Percentiles rank a stretch among this genome's conserved stretches.
phyloP scores from a whole-genome alignment of 1,140 invertebrate genomes.

The Limonius californicus region DNA sequence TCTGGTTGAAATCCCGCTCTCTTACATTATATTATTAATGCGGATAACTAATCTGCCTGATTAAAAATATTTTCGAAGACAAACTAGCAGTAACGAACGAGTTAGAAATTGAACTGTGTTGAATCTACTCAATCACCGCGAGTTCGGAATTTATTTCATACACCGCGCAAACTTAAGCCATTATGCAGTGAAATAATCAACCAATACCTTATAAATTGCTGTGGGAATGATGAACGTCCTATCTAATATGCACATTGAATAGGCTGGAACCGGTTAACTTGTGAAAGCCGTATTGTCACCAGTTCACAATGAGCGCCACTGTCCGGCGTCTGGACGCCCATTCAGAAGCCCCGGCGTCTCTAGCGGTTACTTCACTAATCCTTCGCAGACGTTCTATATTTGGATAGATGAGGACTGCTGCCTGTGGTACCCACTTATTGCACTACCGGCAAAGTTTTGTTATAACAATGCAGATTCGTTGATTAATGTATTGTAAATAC shows the following conservation, averaged over 20 bases:
- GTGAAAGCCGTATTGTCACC: constrained; percentile 11
- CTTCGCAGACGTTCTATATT: not conserved
- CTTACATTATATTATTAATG: too few relatives aligned
- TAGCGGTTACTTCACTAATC: not conserved
- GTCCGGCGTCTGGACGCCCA: constrained; percentile 4
- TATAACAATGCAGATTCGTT: too few relatives aligned
- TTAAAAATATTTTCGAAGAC: too few relatives aligned
- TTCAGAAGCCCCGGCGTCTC: not conserved
- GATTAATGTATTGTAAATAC: too few relatives aligned
- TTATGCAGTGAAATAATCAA: constrained; percentile 11
- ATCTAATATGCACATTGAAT: constrained; percentile 18
- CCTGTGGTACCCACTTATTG: too few relatives aligned
- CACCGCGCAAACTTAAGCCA: not conserved
- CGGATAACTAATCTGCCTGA: too few relatives aligned
- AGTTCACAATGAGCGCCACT: not conserved
- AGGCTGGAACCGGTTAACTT: constrained; percentile 5
- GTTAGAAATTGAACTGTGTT: too few relatives aligned
- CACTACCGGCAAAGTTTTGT: too few relatives aligned
- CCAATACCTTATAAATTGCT: constrained; percentile 16
- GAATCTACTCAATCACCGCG: too few relatives aligned
- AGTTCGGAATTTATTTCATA: not conserved
- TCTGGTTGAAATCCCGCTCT: too few relatives aligned
- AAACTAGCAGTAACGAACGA: too few relatives aligned
- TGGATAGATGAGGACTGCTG: too few relatives aligned
- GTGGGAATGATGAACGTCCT: constrained; percentile 3